These are phyloP conservation scores for Chiloscyllium punctatum DNA, from an alignment of 2,797 vertebrate genomes.

Conservation along the genomic window DNA sequence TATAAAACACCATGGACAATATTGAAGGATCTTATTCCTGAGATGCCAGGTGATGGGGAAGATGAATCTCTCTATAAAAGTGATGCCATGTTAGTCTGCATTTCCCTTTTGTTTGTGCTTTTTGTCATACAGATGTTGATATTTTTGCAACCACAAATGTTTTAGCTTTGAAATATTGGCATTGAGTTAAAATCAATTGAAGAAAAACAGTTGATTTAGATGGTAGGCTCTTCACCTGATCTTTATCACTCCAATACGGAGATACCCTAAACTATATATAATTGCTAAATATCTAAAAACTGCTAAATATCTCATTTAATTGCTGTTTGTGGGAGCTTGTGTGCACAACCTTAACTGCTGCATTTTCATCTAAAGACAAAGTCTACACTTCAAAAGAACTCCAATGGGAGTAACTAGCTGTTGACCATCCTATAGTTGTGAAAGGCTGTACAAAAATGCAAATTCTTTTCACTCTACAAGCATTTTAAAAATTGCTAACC, in stretches of 20 bases:
- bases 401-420: background rate
- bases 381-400: background rate
- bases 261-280: background rate
- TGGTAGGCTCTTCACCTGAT: background rate
- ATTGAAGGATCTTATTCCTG: background rate
- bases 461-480: background rate
- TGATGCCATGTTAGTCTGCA: background rate
- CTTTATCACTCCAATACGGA: background rate
- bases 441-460: background rate
- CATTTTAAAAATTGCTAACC: conserved; percentile 10
- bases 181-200: background rate
- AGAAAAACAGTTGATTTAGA: background rate
- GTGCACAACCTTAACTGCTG: background rate
- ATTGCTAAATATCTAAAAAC: background rate
- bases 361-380: background rate
- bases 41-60: background rate
- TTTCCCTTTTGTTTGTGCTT: too few relatives aligned
- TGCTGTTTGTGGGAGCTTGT: background rate
- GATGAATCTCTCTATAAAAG: background rate
- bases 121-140: background rate
- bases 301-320: background rate
- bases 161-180: background rate
- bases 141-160: background rate
- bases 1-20: background rate
- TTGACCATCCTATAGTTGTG: background rate